Percentiles rank a stretch among this genome's conserved stretches.
Conservation (phyloP, 2,797 vertebrate genomes). For the Muraenolepis orangiensis region DNA sequence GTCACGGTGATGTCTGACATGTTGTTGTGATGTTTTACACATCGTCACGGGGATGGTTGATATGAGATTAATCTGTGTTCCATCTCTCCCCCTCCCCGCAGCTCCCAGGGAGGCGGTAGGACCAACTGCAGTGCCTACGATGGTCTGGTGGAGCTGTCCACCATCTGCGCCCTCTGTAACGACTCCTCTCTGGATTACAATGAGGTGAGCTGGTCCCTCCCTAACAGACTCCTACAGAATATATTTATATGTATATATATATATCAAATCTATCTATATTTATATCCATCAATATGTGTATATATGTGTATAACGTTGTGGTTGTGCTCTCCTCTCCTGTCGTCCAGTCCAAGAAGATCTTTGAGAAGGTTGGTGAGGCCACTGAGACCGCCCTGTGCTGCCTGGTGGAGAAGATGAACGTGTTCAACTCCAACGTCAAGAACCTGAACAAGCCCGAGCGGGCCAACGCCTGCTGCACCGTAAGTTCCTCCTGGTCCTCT, state of each 20-base stretch:
- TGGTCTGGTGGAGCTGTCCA: slow-evolving; percentile 88
- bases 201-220: slow-evolving; percentile 69
- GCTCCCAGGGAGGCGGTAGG: slow-evolving; percentile 78
- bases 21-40: too few relatives aligned
- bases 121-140: slow-evolving; percentile 82
- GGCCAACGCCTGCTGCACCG: slow-evolving; percentile 85
- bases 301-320: background rate
- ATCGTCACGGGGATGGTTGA: background rate
- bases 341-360: slow-evolving; percentile 85
- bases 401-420: slow-evolving; percentile 96
- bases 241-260: background rate
- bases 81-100: slow-evolving; percentile 42
- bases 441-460: slow-evolving; percentile 80
- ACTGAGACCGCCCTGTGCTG: slow-evolving; percentile 90
- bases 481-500: slow-evolving; percentile 56
- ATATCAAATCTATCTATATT: too few relatives aligned
- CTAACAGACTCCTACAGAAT: background rate
- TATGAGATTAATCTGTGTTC: background rate
- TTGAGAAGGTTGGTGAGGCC: slow-evolving; percentile 93
- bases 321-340: background rate
- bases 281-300: too few relatives aligned
- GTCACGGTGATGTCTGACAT: background rate
- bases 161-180: slow-evolving; percentile 94
- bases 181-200: slow-evolving; percentile 95
- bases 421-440: slow-evolving; percentile 82